A percentile compares a stretch with the other conserved stretches of the same genome.
phyloP scores from a whole-genome alignment of 2,888 invertebrate species.

The Microplitis manilae region DNA sequence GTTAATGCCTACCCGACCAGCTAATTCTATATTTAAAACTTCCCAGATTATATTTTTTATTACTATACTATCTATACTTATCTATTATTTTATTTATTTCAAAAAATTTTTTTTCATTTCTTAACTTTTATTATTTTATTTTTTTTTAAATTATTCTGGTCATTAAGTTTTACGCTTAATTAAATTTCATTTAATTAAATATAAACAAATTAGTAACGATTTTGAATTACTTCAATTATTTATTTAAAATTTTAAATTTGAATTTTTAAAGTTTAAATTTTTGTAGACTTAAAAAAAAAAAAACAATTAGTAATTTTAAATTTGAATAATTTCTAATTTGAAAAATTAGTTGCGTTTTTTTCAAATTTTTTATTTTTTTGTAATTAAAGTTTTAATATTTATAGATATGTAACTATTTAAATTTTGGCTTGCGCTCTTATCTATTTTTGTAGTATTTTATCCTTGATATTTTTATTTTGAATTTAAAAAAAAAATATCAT shows the following conservation, averaged over 20 bases:
- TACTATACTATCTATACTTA: slow-evolving; percentile 10
- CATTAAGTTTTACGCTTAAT: slow-evolving; percentile 18
- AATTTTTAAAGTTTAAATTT: background rate
- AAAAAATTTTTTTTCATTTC: background rate
- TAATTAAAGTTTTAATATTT: background rate
- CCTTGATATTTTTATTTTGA: background rate
- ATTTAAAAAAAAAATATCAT: background rate
- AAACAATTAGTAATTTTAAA: background rate
- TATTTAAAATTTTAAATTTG: background rate
- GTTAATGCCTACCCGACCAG: slow-evolving; percentile 67
- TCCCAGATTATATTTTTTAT: slow-evolving; percentile 39
- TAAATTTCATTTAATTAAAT: background rate
- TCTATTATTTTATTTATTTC: slow-evolving; percentile 27
- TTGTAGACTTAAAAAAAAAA: background rate
- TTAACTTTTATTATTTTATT: slow-evolving; percentile 6
- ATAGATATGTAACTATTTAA: background rate
- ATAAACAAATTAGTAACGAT: background rate
- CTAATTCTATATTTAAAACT: slow-evolving; percentile 68
- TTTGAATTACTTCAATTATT: background rate
- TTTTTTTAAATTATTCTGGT: slow-evolving; percentile 9
- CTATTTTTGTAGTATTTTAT: background rate
- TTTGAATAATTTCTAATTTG: background rate
- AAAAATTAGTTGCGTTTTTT: background rate
- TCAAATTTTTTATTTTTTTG: background rate
- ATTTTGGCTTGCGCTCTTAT: background rate